Conservation (phyloP, 2,113 vertebrate species). For the Malurus cyaneus region DNA sequence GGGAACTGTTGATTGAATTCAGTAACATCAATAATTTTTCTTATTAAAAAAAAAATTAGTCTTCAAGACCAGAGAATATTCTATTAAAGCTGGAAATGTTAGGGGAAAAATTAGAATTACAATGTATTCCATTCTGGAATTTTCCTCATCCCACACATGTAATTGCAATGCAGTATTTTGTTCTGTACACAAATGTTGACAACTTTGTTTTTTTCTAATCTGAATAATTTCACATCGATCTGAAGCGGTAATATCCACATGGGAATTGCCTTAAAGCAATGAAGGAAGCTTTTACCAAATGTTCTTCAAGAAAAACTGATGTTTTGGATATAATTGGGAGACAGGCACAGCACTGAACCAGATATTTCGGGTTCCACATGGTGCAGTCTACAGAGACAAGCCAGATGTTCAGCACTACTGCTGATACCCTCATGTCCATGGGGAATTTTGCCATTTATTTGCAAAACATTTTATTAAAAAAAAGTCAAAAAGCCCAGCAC, state of each 20-base stretch:
- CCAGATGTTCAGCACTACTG: conserved; percentile 36
- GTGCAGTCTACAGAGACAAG: neutral
- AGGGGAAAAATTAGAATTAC: neutral
- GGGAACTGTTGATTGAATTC: neutral
- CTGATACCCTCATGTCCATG: neutral
- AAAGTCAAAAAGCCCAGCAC: neutral
- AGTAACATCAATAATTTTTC: neutral
- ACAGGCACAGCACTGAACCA: neutral
- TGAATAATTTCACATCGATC: neutral
- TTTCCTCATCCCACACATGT: neutral
- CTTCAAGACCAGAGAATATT: neutral
- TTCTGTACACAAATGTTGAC: neutral
- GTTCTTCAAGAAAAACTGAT: conserved; percentile 15
- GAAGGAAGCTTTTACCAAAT: conserved; percentile 12
- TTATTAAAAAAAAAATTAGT: neutral
- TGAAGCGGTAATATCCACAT: neutral
- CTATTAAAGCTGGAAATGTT: neutral
- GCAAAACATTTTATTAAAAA: neutral
- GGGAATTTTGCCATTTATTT: conserved; percentile 16
- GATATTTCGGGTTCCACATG: neutral
- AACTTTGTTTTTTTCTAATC: neutral
- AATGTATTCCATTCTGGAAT: neutral
- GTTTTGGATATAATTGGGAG: conserved; percentile 3
- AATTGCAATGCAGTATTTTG: neutral
- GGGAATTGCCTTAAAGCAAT: neutral